These are phyloP conservation scores for Strigops habroptila DNA, from an alignment of 2,113 vertebrate genomes.

Conservation along the genomic window DNA sequence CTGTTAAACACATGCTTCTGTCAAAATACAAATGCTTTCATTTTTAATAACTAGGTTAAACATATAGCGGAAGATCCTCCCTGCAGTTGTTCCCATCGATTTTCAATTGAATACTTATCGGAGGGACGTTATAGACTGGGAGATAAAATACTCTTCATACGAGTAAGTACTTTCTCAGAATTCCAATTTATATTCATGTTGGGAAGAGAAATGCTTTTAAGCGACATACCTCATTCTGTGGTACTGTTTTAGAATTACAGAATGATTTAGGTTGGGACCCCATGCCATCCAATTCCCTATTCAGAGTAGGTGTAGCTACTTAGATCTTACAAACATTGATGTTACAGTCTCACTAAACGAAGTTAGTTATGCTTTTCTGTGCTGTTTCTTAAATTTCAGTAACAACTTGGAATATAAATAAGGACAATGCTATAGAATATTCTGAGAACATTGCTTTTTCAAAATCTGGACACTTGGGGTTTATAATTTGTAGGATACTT, in stretches of 20 bases:
- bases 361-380: neutral
- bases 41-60: slow-evolving; percentile 79
- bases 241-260: neutral
- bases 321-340: neutral
- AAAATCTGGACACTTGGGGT: neutral
- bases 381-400: neutral
- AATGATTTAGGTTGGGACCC: neutral
- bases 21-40: neutral
- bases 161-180: slow-evolving; percentile 80
- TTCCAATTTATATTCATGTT: neutral
- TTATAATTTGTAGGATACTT: neutral
- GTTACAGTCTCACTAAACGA: neutral
- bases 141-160: slow-evolving; percentile 96
- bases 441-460: neutral
- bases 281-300: neutral
- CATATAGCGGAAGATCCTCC: slow-evolving; percentile 87
- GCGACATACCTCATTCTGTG: neutral
- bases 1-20: neutral
- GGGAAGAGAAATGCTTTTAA: neutral
- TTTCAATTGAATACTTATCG: slow-evolving; percentile 96
- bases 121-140: slow-evolving; percentile 95
- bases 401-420: neutral
- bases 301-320: neutral
- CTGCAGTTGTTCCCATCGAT: slow-evolving; percentile 91
- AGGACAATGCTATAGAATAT: neutral